Conservation (phyloP, 2,113 vertebrate species). For the Puntigrus tetrazona region DNA sequence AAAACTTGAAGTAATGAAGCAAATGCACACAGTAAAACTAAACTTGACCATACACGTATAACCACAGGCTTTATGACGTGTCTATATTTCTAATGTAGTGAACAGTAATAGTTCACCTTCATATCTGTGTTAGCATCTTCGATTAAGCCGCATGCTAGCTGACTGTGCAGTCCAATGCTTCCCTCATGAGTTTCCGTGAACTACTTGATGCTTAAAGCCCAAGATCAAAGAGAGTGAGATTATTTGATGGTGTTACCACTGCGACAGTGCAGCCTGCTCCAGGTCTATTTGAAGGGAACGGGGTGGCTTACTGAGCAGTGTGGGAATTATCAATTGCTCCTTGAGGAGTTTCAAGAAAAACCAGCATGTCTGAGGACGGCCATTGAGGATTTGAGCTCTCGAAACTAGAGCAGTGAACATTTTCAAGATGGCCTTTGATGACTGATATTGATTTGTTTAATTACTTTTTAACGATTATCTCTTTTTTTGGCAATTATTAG, state of each 20-base stretch:
- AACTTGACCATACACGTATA: neutral
- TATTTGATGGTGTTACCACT: slow-evolving; percentile 30
- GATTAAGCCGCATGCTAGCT: neutral
- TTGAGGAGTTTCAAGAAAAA: slow-evolving; percentile 15
- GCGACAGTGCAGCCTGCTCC: neutral
- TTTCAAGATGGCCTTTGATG: neutral
- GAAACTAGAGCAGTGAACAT: neutral
- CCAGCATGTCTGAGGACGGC: neutral
- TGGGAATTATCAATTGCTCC: slow-evolving; percentile 3
- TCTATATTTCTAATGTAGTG: neutral
- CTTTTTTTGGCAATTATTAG: neutral
- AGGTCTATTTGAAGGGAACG: neutral
- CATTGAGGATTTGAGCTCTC: neutral
- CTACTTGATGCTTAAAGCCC: slow-evolving; percentile 25
- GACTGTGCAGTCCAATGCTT: neutral
- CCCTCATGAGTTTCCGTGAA: slow-evolving; percentile 1
- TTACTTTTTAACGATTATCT: neutral
- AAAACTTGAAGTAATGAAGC: neutral
- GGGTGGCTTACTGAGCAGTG: neutral
- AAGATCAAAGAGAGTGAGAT: slow-evolving; percentile 30
- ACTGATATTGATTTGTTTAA: slow-evolving; percentile 2
- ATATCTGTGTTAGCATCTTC: slow-evolving; percentile 14
- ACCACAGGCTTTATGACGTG: neutral
- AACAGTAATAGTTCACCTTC: slow-evolving; percentile 31
- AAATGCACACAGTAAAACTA: neutral